Percentiles rank a stretch among this genome's conserved stretches.
phyloP scores from a whole-genome alignment of 2,888 invertebrate genomes.

The Epistrophella euchroma region DNA sequence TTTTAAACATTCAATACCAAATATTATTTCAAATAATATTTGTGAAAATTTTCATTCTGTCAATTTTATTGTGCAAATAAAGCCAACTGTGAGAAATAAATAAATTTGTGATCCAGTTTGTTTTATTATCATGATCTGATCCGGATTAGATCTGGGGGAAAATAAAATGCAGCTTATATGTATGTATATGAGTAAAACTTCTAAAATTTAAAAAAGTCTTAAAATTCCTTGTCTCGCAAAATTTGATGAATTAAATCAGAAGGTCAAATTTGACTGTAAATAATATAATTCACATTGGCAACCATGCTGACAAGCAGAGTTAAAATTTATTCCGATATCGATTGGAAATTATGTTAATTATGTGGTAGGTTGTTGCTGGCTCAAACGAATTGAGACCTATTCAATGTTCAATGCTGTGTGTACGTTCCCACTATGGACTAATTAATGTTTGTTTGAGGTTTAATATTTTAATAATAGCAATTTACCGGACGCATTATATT shows the following conservation, averaged over 20 bases:
- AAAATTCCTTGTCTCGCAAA: no score
- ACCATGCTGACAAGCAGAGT: background rate
- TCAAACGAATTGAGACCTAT: constrained; percentile 6
- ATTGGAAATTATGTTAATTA: constrained; percentile 34
- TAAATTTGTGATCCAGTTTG: no score
- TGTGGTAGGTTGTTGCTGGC: background rate
- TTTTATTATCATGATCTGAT: no score
- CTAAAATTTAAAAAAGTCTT: no score
- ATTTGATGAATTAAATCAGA: background rate
- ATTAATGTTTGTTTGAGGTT: constrained; percentile 22
- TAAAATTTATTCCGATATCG: constrained; percentile 18
- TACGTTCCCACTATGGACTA: constrained; percentile 5
- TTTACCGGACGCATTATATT: constrained; percentile 16
- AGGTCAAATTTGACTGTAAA: background rate
- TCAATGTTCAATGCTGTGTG: constrained; percentile 19
- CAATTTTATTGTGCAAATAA: no score
- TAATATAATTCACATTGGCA: background rate
- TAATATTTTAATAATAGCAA: constrained; percentile 35
- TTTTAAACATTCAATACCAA: no score
- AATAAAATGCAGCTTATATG: no score
- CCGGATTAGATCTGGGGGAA: no score
- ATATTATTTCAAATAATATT: no score
- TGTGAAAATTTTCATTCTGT: no score
- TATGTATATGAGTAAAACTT: no score
- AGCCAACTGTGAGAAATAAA: no score